Percentiles rank a stretch among this genome's conserved stretches.
Conservation (phyloP, 2,888 invertebrate species). For the Cyclophora punctaria region DNA sequence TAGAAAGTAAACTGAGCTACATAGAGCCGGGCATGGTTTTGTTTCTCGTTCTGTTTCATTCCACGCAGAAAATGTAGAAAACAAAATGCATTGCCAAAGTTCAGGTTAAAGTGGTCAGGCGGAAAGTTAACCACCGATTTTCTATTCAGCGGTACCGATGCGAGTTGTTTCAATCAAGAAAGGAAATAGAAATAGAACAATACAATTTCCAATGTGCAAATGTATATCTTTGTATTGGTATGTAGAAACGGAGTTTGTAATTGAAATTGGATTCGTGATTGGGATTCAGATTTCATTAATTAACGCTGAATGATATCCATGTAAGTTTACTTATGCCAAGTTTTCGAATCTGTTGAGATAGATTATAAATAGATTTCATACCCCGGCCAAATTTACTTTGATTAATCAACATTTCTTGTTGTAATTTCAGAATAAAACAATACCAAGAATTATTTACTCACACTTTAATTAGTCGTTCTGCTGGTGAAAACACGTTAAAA, state of each 20-base stretch:
- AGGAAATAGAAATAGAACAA: conserved; percentile 34
- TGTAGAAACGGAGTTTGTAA: neutral
- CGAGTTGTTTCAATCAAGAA: conserved; percentile 51
- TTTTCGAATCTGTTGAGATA: no score
- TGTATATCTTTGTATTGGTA: conserved; percentile 5
- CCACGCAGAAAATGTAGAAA: conserved; percentile 26
- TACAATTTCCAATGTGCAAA: conserved; percentile 9
- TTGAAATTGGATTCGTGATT: no score
- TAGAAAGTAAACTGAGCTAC: conserved; percentile 23
- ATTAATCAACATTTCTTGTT: no score
- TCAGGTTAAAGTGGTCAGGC: conserved; percentile 34
- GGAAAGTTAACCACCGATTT: conserved; percentile 44
- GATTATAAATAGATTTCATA: no score
- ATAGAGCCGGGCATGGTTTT: conserved; percentile 23
- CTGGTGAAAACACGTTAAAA: no score
- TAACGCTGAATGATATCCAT: no score
- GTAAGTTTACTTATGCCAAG: no score
- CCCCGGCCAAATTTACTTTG: no score
- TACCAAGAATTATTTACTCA: no score
- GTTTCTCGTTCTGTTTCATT: conserved; percentile 23
- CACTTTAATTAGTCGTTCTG: no score
- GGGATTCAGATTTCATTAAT: no score
- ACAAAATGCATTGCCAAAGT: conserved; percentile 41
- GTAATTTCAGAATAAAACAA: no score
- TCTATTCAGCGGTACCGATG: conserved; percentile 39